A percentile compares a stretch with the other conserved stretches of the same genome.
Evolutionary conservation across 2,888 invertebrate genomes (phyloP).

Genomic region (Saturnia pavonia): DNA sequence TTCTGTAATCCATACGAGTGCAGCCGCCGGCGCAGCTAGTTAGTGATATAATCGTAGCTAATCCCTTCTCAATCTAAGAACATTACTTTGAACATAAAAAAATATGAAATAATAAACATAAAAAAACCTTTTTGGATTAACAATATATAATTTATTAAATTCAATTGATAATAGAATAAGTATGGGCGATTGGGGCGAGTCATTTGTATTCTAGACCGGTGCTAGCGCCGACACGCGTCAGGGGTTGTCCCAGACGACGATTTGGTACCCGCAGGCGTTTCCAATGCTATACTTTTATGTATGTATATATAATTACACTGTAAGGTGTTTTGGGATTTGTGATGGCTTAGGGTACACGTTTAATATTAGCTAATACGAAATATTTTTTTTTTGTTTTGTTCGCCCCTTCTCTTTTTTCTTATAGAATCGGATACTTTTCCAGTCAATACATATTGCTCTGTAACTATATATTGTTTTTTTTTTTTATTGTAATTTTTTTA

Average conservation of each 20-base stretch:
- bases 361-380: background rate
- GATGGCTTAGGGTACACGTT: background rate
- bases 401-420: too few species aligned
- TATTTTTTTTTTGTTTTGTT: too few species aligned
- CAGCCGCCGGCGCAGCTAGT: too few species aligned
- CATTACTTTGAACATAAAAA: too few species aligned
- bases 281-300: constrained; percentile 34
- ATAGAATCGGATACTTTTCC: too few species aligned
- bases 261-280: constrained; percentile 38
- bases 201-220: constrained; percentile 42
- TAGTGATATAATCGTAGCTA: too few species aligned
- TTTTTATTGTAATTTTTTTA: too few species aligned
- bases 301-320: constrained; percentile 11
- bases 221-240: constrained; percentile 39
- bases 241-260: constrained; percentile 33
- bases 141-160: constrained; percentile 11
- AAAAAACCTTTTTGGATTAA: background rate
- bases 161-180: constrained; percentile 9
- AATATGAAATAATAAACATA: background rate
- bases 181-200: constrained; percentile 17
- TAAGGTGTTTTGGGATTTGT: constrained; percentile 1
- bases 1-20: too few species aligned
- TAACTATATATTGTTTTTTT: too few species aligned
- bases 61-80: too few species aligned
- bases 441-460: too few species aligned